phyloP scores from a whole-genome alignment of 2,888 invertebrate species.

The Arenicola marina region DNA sequence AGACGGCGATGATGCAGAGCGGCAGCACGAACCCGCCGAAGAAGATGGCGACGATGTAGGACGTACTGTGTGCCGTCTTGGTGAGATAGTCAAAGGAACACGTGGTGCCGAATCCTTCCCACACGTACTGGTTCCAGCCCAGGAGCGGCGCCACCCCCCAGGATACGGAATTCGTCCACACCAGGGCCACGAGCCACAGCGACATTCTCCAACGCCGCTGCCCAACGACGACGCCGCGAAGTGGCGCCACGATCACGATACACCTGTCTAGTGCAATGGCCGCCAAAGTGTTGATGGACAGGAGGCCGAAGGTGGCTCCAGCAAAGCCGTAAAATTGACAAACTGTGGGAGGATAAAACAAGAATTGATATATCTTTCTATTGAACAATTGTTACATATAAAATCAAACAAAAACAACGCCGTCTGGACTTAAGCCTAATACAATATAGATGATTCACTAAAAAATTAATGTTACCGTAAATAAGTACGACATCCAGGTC shows the following conservation, averaged over 20 bases:
- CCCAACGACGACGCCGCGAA: not conserved
- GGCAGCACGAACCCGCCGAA: constrained; percentile 12
- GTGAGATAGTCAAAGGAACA: constrained; percentile 21
- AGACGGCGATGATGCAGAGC: constrained; percentile 6
- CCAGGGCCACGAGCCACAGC: not conserved
- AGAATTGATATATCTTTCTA: too few relatives aligned
- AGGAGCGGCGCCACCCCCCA: constrained; percentile 21
- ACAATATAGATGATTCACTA: too few relatives aligned
- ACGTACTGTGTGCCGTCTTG: not conserved
- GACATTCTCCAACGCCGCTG: too few relatives aligned
- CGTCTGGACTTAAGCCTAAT: too few relatives aligned
- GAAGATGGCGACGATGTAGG: constrained; percentile 11
- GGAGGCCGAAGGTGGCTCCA: constrained; percentile 15
- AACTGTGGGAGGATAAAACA: constrained; percentile 8
- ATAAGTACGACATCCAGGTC: too few relatives aligned
- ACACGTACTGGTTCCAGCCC: constrained; percentile 16
- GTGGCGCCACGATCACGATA: constrained; percentile 8
- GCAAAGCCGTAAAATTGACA: constrained; percentile 16
- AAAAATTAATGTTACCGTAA: too few relatives aligned
- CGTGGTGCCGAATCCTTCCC: constrained; percentile 22
- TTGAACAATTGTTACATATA: too few relatives aligned
- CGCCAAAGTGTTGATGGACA: constrained; percentile 24
- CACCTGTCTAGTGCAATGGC: constrained; percentile 20
- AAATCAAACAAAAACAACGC: too few relatives aligned
- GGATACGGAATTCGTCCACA: constrained; percentile 14